Conservation (phyloP, 2,888 invertebrate species). For the Girardia tigrina region DNA sequence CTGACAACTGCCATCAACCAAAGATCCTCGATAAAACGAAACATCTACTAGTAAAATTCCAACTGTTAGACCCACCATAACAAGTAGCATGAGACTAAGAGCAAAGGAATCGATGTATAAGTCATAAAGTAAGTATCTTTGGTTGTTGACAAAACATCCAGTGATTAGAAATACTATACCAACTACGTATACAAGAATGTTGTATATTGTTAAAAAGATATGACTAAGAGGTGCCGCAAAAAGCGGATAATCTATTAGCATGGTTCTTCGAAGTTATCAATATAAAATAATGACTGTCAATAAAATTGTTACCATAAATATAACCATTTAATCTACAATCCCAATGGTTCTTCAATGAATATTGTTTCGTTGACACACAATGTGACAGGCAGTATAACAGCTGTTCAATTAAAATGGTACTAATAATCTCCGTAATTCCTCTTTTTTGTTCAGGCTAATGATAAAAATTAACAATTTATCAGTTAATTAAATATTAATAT, state of each 20-base stretch:
- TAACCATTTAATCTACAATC: conserved; percentile 3
- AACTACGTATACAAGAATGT: background rate
- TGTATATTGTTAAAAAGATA: conserved; percentile 21
- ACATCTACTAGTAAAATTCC: conserved; percentile 25
- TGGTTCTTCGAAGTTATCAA: background rate
- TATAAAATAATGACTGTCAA: background rate
- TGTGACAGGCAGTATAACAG: conserved; percentile 1
- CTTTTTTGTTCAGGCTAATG: too few species aligned
- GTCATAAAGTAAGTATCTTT: conserved; percentile 27
- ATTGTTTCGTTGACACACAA: conserved; percentile 16
- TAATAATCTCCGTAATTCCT: background rate
- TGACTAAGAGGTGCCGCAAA: conserved; percentile 6
- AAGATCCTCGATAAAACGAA: conserved; percentile 25
- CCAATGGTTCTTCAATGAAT: background rate
- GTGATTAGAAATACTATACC: conserved; percentile 19
- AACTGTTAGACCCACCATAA: background rate
- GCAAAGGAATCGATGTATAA: conserved; percentile 30
- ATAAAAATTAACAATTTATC: too few species aligned
- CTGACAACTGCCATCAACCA: conserved; percentile 28
- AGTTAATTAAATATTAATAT: too few species aligned
- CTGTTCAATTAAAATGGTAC: conserved; percentile 11
- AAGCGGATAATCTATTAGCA: conserved; percentile 30
- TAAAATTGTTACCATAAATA: background rate
- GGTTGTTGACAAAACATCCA: conserved; percentile 26
- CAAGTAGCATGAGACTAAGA: conserved; percentile 9